A percentile compares a stretch with the other conserved stretches of the same genome.
phyloP scores from a whole-genome alignment of 2,797 vertebrate genomes.

The Acrossocheilus fasciatus region DNA sequence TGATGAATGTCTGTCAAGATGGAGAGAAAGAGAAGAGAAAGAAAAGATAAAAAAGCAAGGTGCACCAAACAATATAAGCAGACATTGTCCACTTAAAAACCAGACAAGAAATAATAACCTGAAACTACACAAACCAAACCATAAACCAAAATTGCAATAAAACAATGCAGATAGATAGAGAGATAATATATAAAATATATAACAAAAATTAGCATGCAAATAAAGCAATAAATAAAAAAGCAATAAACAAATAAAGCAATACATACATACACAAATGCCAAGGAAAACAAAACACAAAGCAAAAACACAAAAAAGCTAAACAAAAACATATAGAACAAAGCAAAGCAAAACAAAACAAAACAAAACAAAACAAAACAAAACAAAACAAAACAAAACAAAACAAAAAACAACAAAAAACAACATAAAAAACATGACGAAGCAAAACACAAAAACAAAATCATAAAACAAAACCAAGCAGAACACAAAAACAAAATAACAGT shows the following conservation, averaged over 20 bases:
- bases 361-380: too few relatives aligned
- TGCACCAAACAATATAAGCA: background rate
- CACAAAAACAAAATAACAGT: background rate
- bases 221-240: too few relatives aligned
- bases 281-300: background rate
- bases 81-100: background rate
- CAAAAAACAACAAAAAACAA: background rate
- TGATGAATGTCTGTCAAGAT: conserved; percentile 41
- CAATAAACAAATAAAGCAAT: background rate
- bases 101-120: background rate
- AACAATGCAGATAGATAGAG: background rate
- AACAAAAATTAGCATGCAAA: too few relatives aligned
- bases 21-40: background rate
- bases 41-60: background rate
- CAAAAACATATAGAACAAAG: background rate
- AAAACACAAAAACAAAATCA: background rate
- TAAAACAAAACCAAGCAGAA: background rate
- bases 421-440: background rate
- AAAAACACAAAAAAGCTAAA: background rate
- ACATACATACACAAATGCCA: background rate
- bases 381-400: background rate
- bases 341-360: background rate
- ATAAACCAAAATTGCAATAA: background rate
- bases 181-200: background rate
- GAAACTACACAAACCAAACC: background rate